Evolutionary conservation across 2,888 invertebrate species (phyloP), one percentile per base, ranked within the genome.

Genomic region (Synanthedon myopaeformis): DNA sequence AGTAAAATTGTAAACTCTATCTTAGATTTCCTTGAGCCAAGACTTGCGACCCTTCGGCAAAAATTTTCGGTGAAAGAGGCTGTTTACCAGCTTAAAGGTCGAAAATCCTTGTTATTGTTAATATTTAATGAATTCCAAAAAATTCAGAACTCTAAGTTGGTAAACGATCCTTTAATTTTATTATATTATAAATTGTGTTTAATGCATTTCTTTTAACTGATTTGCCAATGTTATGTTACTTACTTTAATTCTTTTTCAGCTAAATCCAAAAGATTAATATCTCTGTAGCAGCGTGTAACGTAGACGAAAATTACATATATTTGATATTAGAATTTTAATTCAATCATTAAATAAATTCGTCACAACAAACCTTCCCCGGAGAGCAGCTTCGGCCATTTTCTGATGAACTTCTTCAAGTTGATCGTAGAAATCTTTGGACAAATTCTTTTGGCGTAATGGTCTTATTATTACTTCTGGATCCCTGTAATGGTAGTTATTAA

Each of bases 371-470:
- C 90, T 89, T 76, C 88, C 88, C 65, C 80, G 82, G 51, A 86
- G 63, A 53, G 89, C 85, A 53, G 89, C 90, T 67, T 90, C 89
- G 11, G 88, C 79, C 64, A 93, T 85, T 69, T 89, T 90, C 52
- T 86, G 76, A 55, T 90, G 77, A 3, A 93, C 90, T 65, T 90
- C 85, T 35, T 82, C 77, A 17, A 91, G 77, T 61, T 90, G 88
- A 11, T 81, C 72, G 35, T 78, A 74, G 68, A 92, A 93, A 0
- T 84, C 83, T 13, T 83, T 74, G 0, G 89, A 88, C 13, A 94
- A 78, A 65, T 90, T 89, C 62, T 91, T 89, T 66, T 93, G 91
- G 2, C 93, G 89, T 53, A 93, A 78, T 0, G 91, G 90, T 62
- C 90, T 78, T 12, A 93, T 89, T 64, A 73, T 74, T 4, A 77